Conservation (phyloP, 2,888 invertebrate genomes). For the Boloria euphrosyne region DNA sequence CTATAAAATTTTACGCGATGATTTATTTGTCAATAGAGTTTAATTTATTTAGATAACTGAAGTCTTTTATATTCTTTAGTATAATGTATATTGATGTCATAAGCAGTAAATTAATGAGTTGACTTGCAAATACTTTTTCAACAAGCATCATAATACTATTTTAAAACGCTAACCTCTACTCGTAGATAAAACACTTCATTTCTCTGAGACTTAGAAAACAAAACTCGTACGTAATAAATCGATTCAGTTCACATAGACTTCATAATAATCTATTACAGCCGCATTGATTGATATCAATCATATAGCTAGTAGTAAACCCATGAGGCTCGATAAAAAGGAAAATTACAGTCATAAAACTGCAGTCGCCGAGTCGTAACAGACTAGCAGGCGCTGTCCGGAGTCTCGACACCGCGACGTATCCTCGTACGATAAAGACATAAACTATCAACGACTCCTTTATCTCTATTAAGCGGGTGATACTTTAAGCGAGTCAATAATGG, state of each 20-base stretch:
- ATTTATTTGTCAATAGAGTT: too few species aligned
- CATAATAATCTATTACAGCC: slow-evolving; percentile 55
- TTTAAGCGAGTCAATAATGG: slow-evolving; percentile 81
- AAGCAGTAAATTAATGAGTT: too few species aligned
- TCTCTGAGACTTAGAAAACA: slow-evolving; percentile 21
- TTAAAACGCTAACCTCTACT: too few species aligned
- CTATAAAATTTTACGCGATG: too few species aligned
- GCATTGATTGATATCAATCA: slow-evolving; percentile 63
- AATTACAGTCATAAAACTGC: slow-evolving; percentile 74
- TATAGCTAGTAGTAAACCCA: slow-evolving; percentile 48
- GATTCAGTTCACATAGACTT: slow-evolving; percentile 41
- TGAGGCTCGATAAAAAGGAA: slow-evolving; percentile 66
- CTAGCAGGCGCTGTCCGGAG: slow-evolving; percentile 56
- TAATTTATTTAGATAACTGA: too few species aligned
- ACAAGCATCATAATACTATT: too few species aligned
- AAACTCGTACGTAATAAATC: slow-evolving; percentile 39
- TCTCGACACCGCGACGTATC: slow-evolving; percentile 51
- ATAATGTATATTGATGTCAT: too few species aligned
- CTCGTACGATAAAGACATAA: slow-evolving; percentile 74
- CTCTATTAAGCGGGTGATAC: slow-evolving; percentile 79
- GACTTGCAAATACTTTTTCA: too few species aligned
- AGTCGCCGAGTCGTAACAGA: slow-evolving; percentile 57
- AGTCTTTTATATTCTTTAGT: too few species aligned
- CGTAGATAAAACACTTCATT: slow-evolving; percentile 8
- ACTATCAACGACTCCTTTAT: slow-evolving; percentile 75